Conservation (phyloP, 2,797 vertebrate genomes). For the Tinamus major region DNA sequence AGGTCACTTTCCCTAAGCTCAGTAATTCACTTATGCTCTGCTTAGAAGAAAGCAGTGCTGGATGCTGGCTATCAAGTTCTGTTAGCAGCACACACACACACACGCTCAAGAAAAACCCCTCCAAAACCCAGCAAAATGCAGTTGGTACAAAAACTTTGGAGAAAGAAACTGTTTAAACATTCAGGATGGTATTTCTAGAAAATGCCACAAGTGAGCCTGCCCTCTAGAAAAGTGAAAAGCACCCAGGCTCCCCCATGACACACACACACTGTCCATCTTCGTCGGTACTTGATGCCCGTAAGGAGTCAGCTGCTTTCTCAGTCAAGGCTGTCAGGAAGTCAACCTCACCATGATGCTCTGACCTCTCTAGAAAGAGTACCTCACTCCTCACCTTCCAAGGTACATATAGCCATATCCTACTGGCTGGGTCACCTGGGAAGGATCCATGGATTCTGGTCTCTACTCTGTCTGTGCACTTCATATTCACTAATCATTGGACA, state of each 20-base stretch:
- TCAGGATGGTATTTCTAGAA: not conserved
- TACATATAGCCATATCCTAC: too few relatives aligned
- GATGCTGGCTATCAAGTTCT: not conserved
- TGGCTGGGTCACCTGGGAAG: too few relatives aligned
- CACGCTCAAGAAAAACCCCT: not conserved
- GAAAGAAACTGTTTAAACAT: not conserved
- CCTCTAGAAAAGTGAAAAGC: not conserved
- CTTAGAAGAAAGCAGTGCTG: not conserved
- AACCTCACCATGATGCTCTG: too few relatives aligned
- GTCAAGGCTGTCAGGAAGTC: not conserved
- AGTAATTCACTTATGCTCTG: not conserved
- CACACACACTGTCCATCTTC: not conserved
- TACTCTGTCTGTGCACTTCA: not conserved
- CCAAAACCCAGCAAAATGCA: not conserved
- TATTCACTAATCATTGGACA: not conserved
- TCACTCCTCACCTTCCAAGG: too few relatives aligned
- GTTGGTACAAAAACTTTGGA: not conserved
- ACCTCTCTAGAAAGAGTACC: too few relatives aligned
- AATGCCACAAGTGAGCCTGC: not conserved
- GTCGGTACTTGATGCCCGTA: not conserved
- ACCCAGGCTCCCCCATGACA: not conserved
- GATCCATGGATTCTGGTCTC: too few relatives aligned
- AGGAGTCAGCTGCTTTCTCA: not conserved
- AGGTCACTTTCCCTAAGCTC: fast-evolving
- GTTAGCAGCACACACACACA: not conserved